phyloP scores from a whole-genome alignment of 1,140 invertebrate species.

The Drosophila rufa region DNA sequence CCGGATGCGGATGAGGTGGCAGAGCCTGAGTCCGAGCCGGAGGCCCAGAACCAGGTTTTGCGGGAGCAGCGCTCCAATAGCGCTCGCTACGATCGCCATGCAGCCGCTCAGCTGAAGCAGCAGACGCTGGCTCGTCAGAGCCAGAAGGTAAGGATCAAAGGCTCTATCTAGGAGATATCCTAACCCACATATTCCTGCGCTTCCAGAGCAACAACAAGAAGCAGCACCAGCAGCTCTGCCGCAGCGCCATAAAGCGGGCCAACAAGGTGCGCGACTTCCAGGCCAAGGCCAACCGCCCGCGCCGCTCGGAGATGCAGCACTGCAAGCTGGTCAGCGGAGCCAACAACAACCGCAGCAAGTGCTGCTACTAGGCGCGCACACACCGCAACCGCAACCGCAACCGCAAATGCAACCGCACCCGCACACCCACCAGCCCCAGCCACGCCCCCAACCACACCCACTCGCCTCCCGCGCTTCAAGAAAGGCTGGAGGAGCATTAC shows the following conservation, averaged over 20 bases:
- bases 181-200: background rate
- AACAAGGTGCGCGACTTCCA: slow-evolving; percentile 89
- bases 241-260: slow-evolving; percentile 87
- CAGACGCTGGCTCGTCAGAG: slow-evolving; percentile 67
- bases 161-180: too few relatives aligned
- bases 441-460: slow-evolving; percentile 11
- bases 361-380: slow-evolving; percentile 85
- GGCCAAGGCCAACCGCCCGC: slow-evolving; percentile 87
- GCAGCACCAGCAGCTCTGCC: slow-evolving; percentile 86
- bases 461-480: background rate
- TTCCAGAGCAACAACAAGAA: slow-evolving; percentile 84
- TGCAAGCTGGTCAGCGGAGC: slow-evolving; percentile 87
- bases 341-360: slow-evolving; percentile 92
- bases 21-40: slow-evolving; percentile 29
- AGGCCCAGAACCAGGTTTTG: slow-evolving; percentile 40
- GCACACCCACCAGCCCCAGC: slow-evolving; percentile 17
- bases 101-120: slow-evolving; percentile 71
- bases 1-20: slow-evolving; percentile 19
- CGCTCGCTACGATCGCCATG: slow-evolving; percentile 72
- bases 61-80: slow-evolving; percentile 52
- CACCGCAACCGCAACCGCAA: background rate
- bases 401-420: slow-evolving; percentile 10
- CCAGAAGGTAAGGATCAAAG: slow-evolving; percentile 64
- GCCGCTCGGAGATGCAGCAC: slow-evolving; percentile 88
- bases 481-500: slow-evolving; percentile 44